These are phyloP conservation scores for Paralinhomoeus sp. DNA, from an alignment of 2,888 invertebrate genomes.

Conservation along the genomic window DNA sequence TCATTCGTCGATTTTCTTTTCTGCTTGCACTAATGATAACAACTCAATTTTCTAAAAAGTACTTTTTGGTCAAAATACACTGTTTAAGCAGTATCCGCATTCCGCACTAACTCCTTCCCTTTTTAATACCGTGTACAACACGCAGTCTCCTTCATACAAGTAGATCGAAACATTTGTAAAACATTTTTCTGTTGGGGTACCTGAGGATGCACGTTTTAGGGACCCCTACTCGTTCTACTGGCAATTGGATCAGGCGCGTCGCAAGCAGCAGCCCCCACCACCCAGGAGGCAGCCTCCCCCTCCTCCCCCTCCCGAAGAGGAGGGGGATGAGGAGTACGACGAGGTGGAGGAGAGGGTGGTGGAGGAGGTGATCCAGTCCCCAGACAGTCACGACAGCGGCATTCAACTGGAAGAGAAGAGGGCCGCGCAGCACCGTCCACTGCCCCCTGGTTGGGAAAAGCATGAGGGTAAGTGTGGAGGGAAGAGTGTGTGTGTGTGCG, in stretches of 20 bases:
- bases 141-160: too few species aligned
- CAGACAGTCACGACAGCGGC: conserved; percentile 22
- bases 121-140: too few species aligned
- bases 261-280: conserved; percentile 10
- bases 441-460: conserved; percentile 77
- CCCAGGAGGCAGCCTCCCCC: conserved; percentile 9
- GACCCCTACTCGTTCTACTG: conserved; percentile 27
- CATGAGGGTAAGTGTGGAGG: conserved; percentile 49
- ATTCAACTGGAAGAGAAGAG: conserved; percentile 12
- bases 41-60: too few species aligned
- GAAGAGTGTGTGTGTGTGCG: neutral
- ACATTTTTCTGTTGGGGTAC: too few species aligned
- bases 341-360: neutral
- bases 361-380: conserved; percentile 6
- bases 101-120: too few species aligned
- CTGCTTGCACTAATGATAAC: too few species aligned
- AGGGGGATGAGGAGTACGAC: conserved; percentile 10
- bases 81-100: too few species aligned
- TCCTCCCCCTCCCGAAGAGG: conserved; percentile 6
- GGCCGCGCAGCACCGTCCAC: neutral
- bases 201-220: conserved; percentile 24
- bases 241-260: conserved; percentile 23
- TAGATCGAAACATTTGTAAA: too few species aligned
- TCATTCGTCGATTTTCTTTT: too few species aligned
- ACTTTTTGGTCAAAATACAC: too few species aligned